phyloP scores from a whole-genome alignment of 2,113 vertebrate genomes.

The Rhadina sibilatrix region DNA sequence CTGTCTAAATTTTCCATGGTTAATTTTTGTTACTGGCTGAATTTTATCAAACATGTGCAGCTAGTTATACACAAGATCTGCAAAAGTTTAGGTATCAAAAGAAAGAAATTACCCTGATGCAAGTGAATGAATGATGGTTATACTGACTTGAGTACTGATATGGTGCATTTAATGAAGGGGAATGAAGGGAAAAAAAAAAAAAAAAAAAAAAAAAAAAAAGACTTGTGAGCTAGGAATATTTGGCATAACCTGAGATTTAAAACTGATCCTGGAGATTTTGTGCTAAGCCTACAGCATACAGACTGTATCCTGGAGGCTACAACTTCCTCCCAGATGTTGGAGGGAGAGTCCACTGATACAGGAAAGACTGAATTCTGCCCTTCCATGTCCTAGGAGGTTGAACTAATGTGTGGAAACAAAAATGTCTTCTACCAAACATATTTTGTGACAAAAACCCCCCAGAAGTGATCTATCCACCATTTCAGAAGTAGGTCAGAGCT shows the following conservation, averaged over 20 bases:
- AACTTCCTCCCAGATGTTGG: not conserved
- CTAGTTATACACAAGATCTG: not conserved
- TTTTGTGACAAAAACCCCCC: not conserved
- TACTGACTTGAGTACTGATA: not conserved
- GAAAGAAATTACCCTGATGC: not conserved
- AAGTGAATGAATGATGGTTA: not conserved
- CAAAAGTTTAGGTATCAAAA: not conserved
- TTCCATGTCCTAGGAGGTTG: not conserved
- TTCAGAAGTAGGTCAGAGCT: constrained; percentile 2
- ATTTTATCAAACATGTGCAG: not conserved
- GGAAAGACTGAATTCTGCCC: not conserved
- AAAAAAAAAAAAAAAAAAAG: not conserved
- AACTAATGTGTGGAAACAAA: not conserved
- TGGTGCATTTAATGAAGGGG: not conserved
- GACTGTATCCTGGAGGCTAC: not conserved
- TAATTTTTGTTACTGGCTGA: not conserved
- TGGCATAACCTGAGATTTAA: not conserved
- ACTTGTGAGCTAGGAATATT: not conserved
- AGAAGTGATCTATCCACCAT: not conserved
- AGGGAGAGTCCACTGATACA: not conserved
- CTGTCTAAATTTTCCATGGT: not conserved
- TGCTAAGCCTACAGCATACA: not conserved
- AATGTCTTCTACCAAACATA: not conserved
- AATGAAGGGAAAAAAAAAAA: not conserved
- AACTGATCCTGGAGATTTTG: not conserved